Evolutionary conservation across 2,888 invertebrate genomes (phyloP).

Genomic region (Creontiades dilutus): DNA sequence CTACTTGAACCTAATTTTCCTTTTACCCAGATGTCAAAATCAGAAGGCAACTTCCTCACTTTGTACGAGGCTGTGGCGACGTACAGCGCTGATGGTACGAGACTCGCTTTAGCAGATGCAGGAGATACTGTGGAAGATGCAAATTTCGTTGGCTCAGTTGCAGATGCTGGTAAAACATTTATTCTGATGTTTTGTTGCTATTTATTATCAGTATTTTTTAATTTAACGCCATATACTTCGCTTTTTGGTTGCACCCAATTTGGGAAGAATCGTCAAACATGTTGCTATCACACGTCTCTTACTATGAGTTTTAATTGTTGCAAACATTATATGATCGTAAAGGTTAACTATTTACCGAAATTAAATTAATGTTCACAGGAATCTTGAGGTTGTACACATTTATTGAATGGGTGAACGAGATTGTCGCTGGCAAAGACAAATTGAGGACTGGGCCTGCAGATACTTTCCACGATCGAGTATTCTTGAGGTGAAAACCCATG

Average conservation of each 20-base stretch:
- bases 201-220: too few species aligned
- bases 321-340: neutral
- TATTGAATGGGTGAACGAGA: slow-evolving; percentile 98
- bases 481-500: slow-evolving; percentile 80
- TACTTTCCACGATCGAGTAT: slow-evolving; percentile 91
- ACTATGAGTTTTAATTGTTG: neutral
- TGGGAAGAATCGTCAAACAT: too few species aligned
- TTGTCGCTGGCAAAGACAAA: slow-evolving; percentile 82
- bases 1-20: neutral
- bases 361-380: slow-evolving; percentile 79
- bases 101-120: slow-evolving; percentile 95
- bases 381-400: slow-evolving; percentile 95
- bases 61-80: slow-evolving; percentile 92
- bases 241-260: too few species aligned
- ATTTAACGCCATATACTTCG: too few species aligned
- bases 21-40: slow-evolving; percentile 92
- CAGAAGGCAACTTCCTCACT: slow-evolving; percentile 98
- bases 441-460: slow-evolving; percentile 81
- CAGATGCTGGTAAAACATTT: slow-evolving; percentile 85
- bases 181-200: neutral
- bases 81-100: slow-evolving; percentile 98
- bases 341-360: neutral
- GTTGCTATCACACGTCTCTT: too few species aligned
- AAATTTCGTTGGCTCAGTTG: slow-evolving; percentile 96
- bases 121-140: slow-evolving; percentile 99